Percentiles rank a stretch among this genome's conserved stretches.
These are phyloP conservation scores for Bombycilla garrulus DNA, from an alignment of 2,113 vertebrate genomes.

Conservation along the genomic window DNA sequence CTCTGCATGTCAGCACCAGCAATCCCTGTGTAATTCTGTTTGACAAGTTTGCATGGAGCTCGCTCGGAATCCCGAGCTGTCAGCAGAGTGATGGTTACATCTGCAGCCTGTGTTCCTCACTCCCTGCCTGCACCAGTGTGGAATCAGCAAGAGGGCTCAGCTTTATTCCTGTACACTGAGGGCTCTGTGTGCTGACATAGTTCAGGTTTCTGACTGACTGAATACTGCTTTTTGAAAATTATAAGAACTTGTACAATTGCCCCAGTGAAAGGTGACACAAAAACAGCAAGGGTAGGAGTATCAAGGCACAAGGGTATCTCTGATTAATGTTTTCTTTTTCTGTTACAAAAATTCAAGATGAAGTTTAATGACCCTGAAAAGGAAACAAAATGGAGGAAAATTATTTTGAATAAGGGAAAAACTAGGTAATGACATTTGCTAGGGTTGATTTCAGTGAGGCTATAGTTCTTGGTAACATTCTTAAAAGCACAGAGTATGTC, in stretches of 20 bases:
- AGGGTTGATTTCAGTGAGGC: not conserved
- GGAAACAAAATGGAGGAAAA: not conserved
- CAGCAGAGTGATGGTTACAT: not conserved
- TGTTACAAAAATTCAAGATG: not conserved
- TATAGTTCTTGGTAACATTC: not conserved
- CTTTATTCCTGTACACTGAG: not conserved
- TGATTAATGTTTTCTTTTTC: not conserved
- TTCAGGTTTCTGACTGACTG: not conserved
- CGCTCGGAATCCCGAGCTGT: not conserved
- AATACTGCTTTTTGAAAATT: rapidly evolving
- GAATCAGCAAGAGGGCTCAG: not conserved
- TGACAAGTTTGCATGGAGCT: not conserved
- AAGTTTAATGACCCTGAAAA: not conserved
- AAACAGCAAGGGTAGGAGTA: not conserved
- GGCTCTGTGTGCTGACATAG: not conserved
- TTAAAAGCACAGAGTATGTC: not conserved
- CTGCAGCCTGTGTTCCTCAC: not conserved
- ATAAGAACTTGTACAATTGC: rapidly evolving
- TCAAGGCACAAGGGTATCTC: not conserved
- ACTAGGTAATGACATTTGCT: not conserved
- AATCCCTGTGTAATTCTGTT: not conserved
- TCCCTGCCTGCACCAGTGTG: not conserved
- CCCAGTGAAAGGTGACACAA: not conserved
- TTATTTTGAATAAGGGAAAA: not conserved
- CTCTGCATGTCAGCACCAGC: not conserved